Conservation (phyloP, 2,888 invertebrate genomes). For the Papilio gigon region DNA sequence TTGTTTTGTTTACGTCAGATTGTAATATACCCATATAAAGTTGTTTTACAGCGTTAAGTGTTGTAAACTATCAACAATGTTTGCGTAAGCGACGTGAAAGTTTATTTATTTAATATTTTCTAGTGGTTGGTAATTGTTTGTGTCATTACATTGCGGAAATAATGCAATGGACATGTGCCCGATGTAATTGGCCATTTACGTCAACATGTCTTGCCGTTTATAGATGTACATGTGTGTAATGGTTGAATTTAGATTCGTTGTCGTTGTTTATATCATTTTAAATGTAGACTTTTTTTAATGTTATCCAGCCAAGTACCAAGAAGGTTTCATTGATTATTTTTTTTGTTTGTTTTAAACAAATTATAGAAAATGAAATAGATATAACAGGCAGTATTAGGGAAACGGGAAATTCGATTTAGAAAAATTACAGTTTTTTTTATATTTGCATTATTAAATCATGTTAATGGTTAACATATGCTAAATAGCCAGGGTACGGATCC, state of each 20-base stretch:
- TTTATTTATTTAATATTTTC: constrained; percentile 25
- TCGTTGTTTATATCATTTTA: too few species aligned
- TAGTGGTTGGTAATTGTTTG: constrained; percentile 14
- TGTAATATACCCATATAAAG: not conserved
- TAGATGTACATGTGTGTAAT: constrained; percentile 3
- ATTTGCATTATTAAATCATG: constrained; percentile 12
- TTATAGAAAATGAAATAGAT: too few species aligned
- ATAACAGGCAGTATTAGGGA: too few species aligned
- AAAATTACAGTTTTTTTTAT: constrained; percentile 13
- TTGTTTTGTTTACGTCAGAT: not conserved
- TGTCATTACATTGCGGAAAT: constrained; percentile 23
- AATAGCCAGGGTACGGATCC: not conserved
- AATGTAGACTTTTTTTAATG: not conserved
- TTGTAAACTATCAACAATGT: constrained; percentile 9
- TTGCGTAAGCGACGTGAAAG: constrained; percentile 19
- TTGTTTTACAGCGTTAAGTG: not conserved
- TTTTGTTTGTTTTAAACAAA: not conserved
- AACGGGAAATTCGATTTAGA: not conserved
- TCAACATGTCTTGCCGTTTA: constrained; percentile 15
- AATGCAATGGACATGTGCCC: constrained; percentile 19
- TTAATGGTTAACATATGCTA: constrained; percentile 13
- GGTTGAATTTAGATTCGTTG: not conserved
- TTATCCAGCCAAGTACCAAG: not conserved
- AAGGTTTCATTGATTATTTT: too few species aligned
- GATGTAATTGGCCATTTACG: constrained; percentile 19